A percentile compares a stretch with the other conserved stretches of the same genome.
These are phyloP conservation scores for Thyatira batis DNA, from an alignment of 2,888 invertebrate genomes.

Conservation along the genomic window DNA sequence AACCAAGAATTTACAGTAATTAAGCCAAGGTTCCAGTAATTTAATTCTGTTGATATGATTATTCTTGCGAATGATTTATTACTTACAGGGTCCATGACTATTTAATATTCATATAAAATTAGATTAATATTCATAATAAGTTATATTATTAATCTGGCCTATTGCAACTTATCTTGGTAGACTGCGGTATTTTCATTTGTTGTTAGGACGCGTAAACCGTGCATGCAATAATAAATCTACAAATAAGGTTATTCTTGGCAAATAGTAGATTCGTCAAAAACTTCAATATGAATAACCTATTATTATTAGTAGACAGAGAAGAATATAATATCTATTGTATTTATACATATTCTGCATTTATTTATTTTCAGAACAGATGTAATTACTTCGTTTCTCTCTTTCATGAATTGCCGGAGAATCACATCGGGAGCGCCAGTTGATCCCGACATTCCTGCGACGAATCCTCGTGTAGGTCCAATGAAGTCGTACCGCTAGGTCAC, in stretches of 20 bases:
- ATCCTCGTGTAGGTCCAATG: constrained; percentile 57
- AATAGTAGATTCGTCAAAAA: constrained; percentile 3
- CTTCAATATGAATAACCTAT: background rate
- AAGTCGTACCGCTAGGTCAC: constrained; percentile 46
- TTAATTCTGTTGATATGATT: too few relatives aligned
- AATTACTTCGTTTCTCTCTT: constrained; percentile 40
- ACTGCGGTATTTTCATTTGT: too few relatives aligned
- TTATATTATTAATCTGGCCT: too few relatives aligned
- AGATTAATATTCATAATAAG: too few relatives aligned
- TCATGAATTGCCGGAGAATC: constrained; percentile 39
- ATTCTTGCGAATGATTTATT: too few relatives aligned
- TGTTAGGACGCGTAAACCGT: background rate
- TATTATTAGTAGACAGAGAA: background rate
- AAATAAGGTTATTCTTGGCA: constrained; percentile 1
- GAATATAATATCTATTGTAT: background rate
- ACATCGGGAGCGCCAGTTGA: constrained; percentile 50
- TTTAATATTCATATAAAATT: too few relatives aligned
- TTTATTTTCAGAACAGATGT: constrained; percentile 9
- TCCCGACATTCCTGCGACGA: constrained; percentile 49
- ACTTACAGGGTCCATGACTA: too few relatives aligned
- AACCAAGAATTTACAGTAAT: too few relatives aligned
- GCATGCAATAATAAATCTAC: background rate
- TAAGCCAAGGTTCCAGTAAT: too few relatives aligned
- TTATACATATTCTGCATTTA: constrained; percentile 9
- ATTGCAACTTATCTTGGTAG: too few relatives aligned